Evolutionary conservation across 1,140 invertebrate species (phyloP).

Genomic region (Pararge aegeria): DNA sequence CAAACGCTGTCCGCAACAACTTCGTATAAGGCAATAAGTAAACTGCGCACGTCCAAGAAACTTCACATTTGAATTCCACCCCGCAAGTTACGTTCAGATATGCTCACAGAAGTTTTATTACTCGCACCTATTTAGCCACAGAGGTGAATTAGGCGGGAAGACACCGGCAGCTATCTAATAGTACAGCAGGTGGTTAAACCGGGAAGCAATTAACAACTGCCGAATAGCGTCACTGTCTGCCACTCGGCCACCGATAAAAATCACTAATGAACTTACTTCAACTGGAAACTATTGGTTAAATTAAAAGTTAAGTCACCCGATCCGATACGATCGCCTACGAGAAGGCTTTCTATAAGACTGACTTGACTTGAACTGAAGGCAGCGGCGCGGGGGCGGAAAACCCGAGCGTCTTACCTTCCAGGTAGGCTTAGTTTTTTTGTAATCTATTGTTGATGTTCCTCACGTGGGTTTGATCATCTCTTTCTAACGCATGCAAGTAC

Average conservation of each 20-base stretch:
- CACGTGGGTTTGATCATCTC: conserved; percentile 58
- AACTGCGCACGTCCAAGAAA: conserved; percentile 61
- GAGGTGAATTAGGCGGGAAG: conserved; percentile 54
- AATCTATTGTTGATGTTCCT: conserved; percentile 70
- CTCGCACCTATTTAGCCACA: conserved; percentile 15
- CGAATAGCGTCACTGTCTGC: conserved; percentile 36
- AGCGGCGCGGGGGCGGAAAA: conserved; percentile 47
- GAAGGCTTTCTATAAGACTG: conserved; percentile 60
- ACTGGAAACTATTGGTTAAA: conserved; percentile 13
- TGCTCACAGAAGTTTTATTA: conserved; percentile 28
- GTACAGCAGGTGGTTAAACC: conserved; percentile 54
- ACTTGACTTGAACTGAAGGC: conserved; percentile 33
- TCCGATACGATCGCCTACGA: conserved; percentile 37
- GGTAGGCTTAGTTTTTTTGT: conserved; percentile 64
- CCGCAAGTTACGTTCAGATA: conserved; percentile 36
- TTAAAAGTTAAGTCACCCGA: conserved; percentile 10
- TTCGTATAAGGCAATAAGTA: conserved; percentile 66
- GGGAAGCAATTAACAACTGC: conserved; percentile 42
- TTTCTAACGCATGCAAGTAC: conserved; percentile 32
- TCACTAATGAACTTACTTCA: conserved; percentile 31
- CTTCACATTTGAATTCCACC: conserved; percentile 57
- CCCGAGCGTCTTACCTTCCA: conserved; percentile 59
- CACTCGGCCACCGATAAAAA: conserved; percentile 27
- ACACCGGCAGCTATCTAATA: conserved; percentile 46
- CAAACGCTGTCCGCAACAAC: conserved; percentile 47